These are phyloP conservation scores for Zoanthus sociatus DNA, from an alignment of 92 coral and sea anemone species.

Conservation along the genomic window DNA sequence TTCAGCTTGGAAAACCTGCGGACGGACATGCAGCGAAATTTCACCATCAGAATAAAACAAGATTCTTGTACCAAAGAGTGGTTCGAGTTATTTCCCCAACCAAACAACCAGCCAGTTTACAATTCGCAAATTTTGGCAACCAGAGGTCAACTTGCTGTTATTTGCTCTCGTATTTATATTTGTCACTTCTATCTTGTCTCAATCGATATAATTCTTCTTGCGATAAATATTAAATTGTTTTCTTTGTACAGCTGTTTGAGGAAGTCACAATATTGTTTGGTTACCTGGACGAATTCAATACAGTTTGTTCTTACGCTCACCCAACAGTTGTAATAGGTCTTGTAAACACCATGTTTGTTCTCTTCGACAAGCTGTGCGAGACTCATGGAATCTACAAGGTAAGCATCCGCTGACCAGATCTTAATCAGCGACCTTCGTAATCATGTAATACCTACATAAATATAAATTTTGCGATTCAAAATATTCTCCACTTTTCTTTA, in stretches of 20 bases:
- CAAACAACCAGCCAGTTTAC: too few species aligned
- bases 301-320: conserved; percentile 67
- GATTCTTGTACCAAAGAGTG: too few species aligned
- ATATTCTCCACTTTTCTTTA: too few species aligned
- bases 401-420: not conserved
- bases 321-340: conserved; percentile 77
- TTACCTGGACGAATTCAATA: conserved; percentile 78
- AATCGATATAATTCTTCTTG: not conserved
- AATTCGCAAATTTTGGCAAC: too few species aligned
- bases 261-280: conserved; percentile 83
- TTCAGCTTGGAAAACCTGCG: too few species aligned
- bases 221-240: not conserved
- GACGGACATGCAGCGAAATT: too few species aligned
- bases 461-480: too few species aligned
- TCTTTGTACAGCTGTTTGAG: conserved; percentile 70
- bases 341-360: conserved; percentile 75
- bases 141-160: too few species aligned
- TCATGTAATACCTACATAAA: not conserved
- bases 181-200: not conserved
- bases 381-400: conserved; percentile 83
- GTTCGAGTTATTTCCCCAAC: too few species aligned
- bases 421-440: not conserved
- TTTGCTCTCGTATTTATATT: too few species aligned
- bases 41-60: too few species aligned
- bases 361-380: conserved; percentile 79